A percentile compares a stretch with the other conserved stretches of the same genome.
phyloP scores from a whole-genome alignment of 2,888 invertebrate species.

The Lithophane leautieri region DNA sequence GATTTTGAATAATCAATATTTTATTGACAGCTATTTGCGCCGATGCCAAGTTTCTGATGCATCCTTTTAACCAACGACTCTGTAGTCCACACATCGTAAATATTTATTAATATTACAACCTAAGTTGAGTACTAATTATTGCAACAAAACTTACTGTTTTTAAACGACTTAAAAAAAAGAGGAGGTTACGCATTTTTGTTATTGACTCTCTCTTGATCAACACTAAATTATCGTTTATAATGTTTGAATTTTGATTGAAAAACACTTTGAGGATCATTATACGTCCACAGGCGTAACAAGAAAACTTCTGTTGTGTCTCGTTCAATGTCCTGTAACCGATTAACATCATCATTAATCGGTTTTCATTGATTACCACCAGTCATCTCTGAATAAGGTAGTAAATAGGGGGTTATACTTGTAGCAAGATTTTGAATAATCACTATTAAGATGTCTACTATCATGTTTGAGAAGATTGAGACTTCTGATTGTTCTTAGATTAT shows the following conservation, averaged over 20 bases:
- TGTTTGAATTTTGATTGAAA: not conserved
- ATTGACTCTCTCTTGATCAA: not conserved
- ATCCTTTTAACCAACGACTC: not conserved
- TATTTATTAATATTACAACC: not conserved
- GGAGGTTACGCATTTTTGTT: not conserved
- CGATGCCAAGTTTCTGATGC: too few relatives aligned
- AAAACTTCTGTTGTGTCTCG: too few relatives aligned
- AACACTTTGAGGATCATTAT: too few relatives aligned
- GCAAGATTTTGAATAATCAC: not conserved
- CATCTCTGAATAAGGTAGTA: not conserved
- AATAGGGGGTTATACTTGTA: too few relatives aligned
- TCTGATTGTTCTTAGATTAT: conserved; percentile 10
- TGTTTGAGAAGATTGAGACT: not conserved
- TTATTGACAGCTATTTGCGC: too few relatives aligned
- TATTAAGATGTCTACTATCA: not conserved
- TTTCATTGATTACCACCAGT: too few relatives aligned
- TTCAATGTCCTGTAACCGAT: too few relatives aligned
- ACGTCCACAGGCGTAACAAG: too few relatives aligned
- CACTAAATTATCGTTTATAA: not conserved
- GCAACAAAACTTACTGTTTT: not conserved
- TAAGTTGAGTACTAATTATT: not conserved
- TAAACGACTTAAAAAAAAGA: not conserved
- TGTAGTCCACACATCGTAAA: not conserved
- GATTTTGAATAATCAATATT: too few relatives aligned
- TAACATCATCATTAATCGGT: too few relatives aligned